phyloP scores from a whole-genome alignment of 2,888 invertebrate genomes.

The Eupelmus urozonus region DNA sequence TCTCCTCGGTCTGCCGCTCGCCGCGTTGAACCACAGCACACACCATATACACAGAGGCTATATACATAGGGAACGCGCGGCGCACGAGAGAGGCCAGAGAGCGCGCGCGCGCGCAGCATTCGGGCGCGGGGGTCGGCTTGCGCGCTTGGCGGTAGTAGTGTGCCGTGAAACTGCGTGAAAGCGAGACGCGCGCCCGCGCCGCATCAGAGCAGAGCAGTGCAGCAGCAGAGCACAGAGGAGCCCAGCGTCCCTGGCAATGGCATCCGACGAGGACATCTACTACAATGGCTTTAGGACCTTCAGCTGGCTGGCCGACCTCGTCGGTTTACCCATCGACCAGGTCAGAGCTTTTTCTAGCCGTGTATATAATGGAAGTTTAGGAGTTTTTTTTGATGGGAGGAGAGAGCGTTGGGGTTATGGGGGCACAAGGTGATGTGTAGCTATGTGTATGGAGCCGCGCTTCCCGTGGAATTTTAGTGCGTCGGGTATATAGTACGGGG shows the following conservation, averaged over 20 bases:
- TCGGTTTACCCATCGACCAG: slow-evolving; percentile 88
- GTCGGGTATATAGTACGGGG: no score
- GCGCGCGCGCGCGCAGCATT: neutral
- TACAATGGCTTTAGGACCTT: slow-evolving; percentile 87
- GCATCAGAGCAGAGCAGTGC: no score
- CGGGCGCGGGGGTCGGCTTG: neutral
- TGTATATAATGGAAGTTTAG: no score
- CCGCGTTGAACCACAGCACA: no score
- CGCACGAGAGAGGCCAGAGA: neutral
- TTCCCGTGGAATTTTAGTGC: no score
- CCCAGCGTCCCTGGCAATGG: slow-evolving; percentile 52
- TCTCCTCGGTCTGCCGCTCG: no score
- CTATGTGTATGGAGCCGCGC: no score
- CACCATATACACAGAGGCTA: neutral
- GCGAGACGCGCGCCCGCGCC: slow-evolving; percentile 16
- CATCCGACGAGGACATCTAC: slow-evolving; percentile 75
- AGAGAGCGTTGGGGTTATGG: no score
- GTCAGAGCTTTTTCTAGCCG: slow-evolving; percentile 78
- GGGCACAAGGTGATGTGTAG: no score
- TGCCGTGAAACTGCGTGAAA: slow-evolving; percentile 24
- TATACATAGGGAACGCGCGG: neutral
- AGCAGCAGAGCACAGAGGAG: neutral
- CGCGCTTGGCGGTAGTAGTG: slow-evolving; percentile 15
- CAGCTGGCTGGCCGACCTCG: slow-evolving; percentile 82
- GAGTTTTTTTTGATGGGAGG: no score